Evolutionary conservation across 1,140 invertebrate species (phyloP).

Genomic region (Pomacea maculata): DNA sequence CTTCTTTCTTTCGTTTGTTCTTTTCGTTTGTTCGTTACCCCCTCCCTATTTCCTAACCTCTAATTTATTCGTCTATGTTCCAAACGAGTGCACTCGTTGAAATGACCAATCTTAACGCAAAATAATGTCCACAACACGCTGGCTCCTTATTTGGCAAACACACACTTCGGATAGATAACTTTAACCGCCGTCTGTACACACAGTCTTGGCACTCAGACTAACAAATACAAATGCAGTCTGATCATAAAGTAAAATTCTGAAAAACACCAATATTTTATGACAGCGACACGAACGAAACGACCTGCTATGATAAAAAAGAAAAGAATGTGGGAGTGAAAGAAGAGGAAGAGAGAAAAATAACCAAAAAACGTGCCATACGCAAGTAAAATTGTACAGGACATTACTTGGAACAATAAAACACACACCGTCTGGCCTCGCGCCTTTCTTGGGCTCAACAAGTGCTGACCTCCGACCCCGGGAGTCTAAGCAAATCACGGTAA

Average conservation of each 20-base stretch:
- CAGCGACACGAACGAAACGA: neutral
- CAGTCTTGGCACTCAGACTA: no score
- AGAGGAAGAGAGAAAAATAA: neutral
- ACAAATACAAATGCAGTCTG: no score
- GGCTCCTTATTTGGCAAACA: no score
- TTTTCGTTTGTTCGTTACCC: neutral
- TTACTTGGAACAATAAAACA: neutral
- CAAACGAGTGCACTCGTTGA: no score
- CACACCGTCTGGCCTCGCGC: neutral
- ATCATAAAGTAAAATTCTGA: no score
- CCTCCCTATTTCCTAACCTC: neutral
- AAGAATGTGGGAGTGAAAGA: neutral
- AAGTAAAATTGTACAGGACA: no score
- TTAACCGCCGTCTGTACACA: no score
- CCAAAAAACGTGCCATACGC: neutral
- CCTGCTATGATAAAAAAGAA: neutral
- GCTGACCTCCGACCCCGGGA: neutral
- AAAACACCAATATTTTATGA: no score
- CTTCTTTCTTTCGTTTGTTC: neutral
- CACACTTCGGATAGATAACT: no score
- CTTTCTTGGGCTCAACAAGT: neutral
- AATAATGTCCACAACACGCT: no score
- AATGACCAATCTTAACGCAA: no score
- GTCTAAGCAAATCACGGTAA: neutral
- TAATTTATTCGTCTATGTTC: neutral